Evolutionary conservation across 2,888 invertebrate genomes (phyloP), one percentile per base, ranked within the genome.

Genomic region (Thecocarcelia acutangulata): DNA sequence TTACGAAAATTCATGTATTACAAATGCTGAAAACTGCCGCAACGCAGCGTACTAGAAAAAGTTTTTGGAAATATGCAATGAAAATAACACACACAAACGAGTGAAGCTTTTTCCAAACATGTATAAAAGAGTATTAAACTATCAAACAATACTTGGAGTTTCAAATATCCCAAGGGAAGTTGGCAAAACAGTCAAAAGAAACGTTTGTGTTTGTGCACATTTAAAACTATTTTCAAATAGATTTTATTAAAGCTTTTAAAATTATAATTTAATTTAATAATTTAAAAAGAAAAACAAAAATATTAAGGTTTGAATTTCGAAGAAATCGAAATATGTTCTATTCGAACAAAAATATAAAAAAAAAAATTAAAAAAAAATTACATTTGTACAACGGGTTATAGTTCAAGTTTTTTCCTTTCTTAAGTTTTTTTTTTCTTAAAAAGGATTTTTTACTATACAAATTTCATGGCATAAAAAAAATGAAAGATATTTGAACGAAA

Each of bases 41-140:
- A 64, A 74, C 68, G 76, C 77, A 77, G 66, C 61, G 58, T 63
- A 33, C 52, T 69, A n/a, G 52, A 46, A 69, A 46, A 46, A 54
- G 12, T 75, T 78, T 72, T 81, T 78, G 78, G 68, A 74, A 78
- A 75, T 72, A 72, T 80, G 80, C 74, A 75, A 81, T 74, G 63
- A 68, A 33, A 33, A 72, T 68, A 72, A 75, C 63, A 48, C 40
- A 70, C 73, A 52, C 44, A 64, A 48, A 61, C 46, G 48, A 66
- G 37, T 33, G 52, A 64, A 77, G 72, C 59, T 59, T 76, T 69
- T 80, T n/a, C 59, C 48, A 74, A 83, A 74, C 70, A 77, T 76
- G 50, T 56, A 19, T 61, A 40, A 74, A 46, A 69, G 68, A 83
- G 74, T 72, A 78, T 80, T 81, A 83, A 81, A 83, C 72, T 81